These are phyloP conservation scores for Trinectes maculatus DNA, from an alignment of 2,113 vertebrate genomes.

Conservation along the genomic window DNA sequence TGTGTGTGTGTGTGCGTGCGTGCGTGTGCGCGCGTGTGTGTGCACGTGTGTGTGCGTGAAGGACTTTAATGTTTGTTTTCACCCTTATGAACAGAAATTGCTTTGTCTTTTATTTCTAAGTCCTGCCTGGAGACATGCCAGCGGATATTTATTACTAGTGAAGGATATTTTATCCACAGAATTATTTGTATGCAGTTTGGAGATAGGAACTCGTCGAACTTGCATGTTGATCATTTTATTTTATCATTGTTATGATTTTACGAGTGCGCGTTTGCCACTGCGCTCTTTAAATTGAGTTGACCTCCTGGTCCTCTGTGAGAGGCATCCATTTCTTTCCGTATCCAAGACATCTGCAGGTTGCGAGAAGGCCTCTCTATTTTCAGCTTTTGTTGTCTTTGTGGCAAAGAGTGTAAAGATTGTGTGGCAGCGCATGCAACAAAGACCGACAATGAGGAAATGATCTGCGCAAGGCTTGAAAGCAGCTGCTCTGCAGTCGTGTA, in stretches of 20 bases:
- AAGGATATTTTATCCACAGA: constrained; percentile 42
- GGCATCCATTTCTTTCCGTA: neutral
- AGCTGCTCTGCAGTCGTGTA: constrained; percentile 54
- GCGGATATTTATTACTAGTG: constrained; percentile 63
- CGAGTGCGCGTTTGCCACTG: constrained; percentile 16
- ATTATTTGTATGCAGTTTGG: constrained; percentile 25
- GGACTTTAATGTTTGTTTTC: constrained; percentile 72
- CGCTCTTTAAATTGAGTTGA: constrained; percentile 8
- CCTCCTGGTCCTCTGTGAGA: neutral
- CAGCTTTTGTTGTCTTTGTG: constrained; percentile 11
- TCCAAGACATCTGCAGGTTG: constrained; percentile 32
- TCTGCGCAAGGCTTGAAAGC: constrained; percentile 37
- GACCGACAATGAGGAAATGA: constrained; percentile 35
- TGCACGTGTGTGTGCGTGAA: constrained; percentile 21
- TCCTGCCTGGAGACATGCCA: constrained; percentile 61
- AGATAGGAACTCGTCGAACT: constrained; percentile 10
- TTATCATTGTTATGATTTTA: neutral
- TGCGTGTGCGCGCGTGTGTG: constrained; percentile 36
- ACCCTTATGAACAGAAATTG: constrained; percentile 70
- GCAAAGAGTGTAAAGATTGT: constrained; percentile 18
- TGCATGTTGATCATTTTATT: constrained; percentile 11
- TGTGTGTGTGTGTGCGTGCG: constrained; percentile 28
- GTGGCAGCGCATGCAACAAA: constrained; percentile 16
- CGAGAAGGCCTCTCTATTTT: constrained; percentile 6
- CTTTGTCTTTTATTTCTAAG: constrained; percentile 66